These are phyloP conservation scores for Ctenomys sociabilis DNA, from an alignment of 2,113 vertebrate genomes.

Conservation along the genomic window DNA sequence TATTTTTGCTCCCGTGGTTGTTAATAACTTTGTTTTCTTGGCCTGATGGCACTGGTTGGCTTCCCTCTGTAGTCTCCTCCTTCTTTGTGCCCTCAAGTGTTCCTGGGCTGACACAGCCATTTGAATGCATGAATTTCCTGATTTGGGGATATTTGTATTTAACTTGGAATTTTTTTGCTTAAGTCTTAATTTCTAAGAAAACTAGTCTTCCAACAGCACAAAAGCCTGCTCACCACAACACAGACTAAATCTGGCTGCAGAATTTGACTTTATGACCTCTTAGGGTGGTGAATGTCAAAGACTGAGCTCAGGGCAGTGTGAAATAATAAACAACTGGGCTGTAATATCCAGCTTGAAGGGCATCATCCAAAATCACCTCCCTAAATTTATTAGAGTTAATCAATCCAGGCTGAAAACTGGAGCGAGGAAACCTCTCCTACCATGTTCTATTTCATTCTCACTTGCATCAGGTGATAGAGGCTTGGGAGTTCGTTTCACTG, in stretches of 20 bases:
- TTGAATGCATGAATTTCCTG: conserved; percentile 51
- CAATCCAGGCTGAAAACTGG: conserved; percentile 81
- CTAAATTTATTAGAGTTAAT: conserved; percentile 86
- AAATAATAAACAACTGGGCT: conserved; percentile 84
- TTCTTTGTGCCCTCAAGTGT: conserved; percentile 4
- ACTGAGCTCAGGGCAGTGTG: conserved; percentile 65
- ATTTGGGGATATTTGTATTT: conserved; percentile 46
- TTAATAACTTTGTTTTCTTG: conserved; percentile 46
- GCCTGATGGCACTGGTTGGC: not conserved
- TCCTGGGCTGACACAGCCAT: not conserved
- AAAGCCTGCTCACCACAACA: conserved; percentile 60
- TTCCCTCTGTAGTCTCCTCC: conserved; percentile 7
- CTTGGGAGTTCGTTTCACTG: conserved; percentile 74
- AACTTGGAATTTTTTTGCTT: conserved; percentile 43
- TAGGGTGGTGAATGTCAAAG: conserved; percentile 76
- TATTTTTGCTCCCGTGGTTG: conserved; percentile 10
- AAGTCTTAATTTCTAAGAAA: conserved; percentile 63
- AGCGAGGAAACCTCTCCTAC: conserved; percentile 76
- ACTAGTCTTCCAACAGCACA: conserved; percentile 64
- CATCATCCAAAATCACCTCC: conserved; percentile 85
- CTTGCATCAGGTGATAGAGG: conserved; percentile 75
- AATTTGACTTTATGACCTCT: conserved; percentile 81
- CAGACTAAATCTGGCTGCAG: conserved; percentile 75
- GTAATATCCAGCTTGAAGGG: conserved; percentile 73
- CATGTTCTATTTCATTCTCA: conserved; percentile 76